Percentiles rank a stretch among this genome's conserved stretches.
phyloP scores from a whole-genome alignment of 2,797 vertebrate genomes.

The Microtus californicus region DNA sequence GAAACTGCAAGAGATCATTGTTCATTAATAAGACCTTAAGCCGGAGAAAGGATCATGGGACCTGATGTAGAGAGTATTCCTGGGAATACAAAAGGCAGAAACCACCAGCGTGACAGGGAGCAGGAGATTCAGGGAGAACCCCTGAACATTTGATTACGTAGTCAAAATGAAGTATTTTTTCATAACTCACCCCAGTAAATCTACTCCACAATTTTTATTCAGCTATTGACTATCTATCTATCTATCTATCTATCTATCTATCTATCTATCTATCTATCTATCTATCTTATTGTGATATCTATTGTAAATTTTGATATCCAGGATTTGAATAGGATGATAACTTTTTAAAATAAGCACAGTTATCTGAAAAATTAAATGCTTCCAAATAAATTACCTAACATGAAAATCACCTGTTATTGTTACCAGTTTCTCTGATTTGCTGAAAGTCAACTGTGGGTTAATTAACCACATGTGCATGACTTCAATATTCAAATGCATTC shows the following conservation, averaged over 20 bases:
- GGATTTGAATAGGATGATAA: background rate
- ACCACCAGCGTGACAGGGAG: background rate
- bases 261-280: background rate
- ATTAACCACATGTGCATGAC: background rate
- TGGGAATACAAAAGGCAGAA: background rate
- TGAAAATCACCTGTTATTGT: slow-evolving; percentile 15
- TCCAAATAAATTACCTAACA: background rate
- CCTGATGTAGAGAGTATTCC: background rate
- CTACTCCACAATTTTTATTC: background rate
- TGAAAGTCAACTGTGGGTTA: slow-evolving; percentile 15
- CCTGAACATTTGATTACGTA: background rate
- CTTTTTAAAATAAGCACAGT: background rate
- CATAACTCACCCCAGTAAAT: background rate
- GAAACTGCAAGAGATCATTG: background rate
- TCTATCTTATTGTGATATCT: background rate
- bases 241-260: background rate
- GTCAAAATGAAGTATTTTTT: background rate
- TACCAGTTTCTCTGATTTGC: slow-evolving; percentile 19
- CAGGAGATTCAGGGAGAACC: background rate
- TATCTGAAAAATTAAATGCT: slow-evolving; percentile 11
- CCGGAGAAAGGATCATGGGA: background rate
- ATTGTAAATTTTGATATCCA: background rate
- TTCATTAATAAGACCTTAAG: background rate
- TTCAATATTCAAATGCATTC: background rate
- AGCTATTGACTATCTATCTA: background rate